Evolutionary conservation across 2,888 invertebrate species (phyloP).

Genomic region (Pilophorus perplexus): DNA sequence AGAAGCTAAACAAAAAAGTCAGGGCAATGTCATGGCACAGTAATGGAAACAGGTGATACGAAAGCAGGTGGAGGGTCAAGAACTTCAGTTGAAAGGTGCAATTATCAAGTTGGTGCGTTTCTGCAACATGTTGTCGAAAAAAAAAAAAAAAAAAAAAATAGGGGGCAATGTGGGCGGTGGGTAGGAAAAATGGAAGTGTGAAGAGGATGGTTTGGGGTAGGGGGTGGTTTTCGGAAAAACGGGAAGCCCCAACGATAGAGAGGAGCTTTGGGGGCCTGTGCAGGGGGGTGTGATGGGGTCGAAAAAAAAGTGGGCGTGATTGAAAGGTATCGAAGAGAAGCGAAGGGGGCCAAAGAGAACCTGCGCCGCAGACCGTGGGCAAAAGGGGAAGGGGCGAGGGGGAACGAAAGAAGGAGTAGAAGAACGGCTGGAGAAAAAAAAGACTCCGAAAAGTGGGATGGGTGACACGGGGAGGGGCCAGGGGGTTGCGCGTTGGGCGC

Average conservation of each 20-base stretch:
- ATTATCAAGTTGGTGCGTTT: constrained; percentile 18
- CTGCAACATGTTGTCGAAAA: constrained; percentile 28
- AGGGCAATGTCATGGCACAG: too few relatives aligned
- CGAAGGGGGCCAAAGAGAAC: constrained; percentile 35
- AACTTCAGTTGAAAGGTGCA: constrained; percentile 9
- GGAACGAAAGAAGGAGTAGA: constrained; percentile 13
- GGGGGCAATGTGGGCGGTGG: constrained; percentile 1
- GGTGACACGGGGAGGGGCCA: constrained; percentile 19
- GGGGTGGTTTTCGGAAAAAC: too few relatives aligned
- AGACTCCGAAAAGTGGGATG: constrained; percentile 26
- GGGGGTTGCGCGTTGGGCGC: constrained; percentile 43
- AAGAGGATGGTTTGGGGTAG: not conserved
- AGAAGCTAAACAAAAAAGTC: too few relatives aligned
- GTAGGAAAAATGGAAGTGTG: not conserved
- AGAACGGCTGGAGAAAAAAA: constrained; percentile 18
- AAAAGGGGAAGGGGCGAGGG: constrained; percentile 38
- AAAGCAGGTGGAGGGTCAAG: too few relatives aligned
- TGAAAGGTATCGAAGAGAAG: constrained; percentile 44
- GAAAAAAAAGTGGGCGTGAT: constrained; percentile 43
- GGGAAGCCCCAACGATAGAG: constrained; percentile 7
- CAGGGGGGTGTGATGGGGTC: constrained; percentile 27
- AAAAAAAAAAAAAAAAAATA: constrained; percentile 2
- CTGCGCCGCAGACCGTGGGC: constrained; percentile 29
- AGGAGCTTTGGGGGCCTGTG: not conserved
- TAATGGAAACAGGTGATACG: too few relatives aligned